Base-by-base conservation (phyloP, 1,140 invertebrate species). In the Temnothorax curvispinosus region DNA sequence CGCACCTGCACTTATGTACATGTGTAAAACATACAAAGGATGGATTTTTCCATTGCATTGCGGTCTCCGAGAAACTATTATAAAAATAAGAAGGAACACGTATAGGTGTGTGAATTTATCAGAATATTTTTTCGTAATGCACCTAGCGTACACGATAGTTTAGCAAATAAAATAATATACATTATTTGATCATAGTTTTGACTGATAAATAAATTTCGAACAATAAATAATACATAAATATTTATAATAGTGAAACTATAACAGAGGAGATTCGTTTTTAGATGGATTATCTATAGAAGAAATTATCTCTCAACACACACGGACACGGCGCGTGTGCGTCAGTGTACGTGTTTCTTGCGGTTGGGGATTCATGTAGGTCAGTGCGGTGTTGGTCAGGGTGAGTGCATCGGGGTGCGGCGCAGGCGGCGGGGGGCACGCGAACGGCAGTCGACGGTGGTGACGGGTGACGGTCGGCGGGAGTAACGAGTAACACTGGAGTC, bases 361-460 rank as follows among this genome's bases (percentile, higher is more conserved):
- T 76, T 27, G 21, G 32, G 44, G 35, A 81, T 41, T 56, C 78
- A 81, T 81, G 35, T 81, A 71, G 78, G 78, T 81, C 78, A 81
- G 65, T 72, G 65, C n/a, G 50, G 15, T 27, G 32, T 54, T 38
- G 32, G 41, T 80, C 38, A 27, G 27, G 27, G 27, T 27, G 27
- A 27, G 27, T 27, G 5, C 18, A 38, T 5, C 64, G 35, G 27
- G n/a, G 35, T 44, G 56, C 60, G 47, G 65, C 38, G 32, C 60
- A 54, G 64, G 56, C 60, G 47, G 65, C 38, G 32, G 44, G 54
- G 64, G 32, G n/a, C 35, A 9, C 27, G 21, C 32, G 15, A 67
- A 44, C 27, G 38, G 38, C 21, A 32, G 62, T 35, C 77, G 77
- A 41, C 47, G 62, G 35, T n/a, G 32, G 44, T 67, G 32, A 27